Evolutionary conservation across 1,140 invertebrate genomes (phyloP).

Genomic region (Protaetia brevitarsis): DNA sequence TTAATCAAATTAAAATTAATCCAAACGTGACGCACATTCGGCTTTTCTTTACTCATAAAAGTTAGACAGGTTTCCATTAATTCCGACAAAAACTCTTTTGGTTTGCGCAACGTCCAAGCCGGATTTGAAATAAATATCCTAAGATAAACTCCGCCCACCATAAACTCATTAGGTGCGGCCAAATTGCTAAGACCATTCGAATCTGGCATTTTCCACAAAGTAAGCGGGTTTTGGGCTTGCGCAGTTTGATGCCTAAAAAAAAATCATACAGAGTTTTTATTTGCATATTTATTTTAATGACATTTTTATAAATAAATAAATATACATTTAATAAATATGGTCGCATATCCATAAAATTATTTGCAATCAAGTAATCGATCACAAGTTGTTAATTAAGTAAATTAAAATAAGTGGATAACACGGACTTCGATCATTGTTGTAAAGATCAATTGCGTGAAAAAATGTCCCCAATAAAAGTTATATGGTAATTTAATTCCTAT

Average conservation of each 20-base stretch:
- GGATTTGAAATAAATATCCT: slow-evolving; percentile 94
- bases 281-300: too few species aligned
- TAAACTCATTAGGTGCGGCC: slow-evolving; percentile 59
- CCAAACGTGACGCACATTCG: slow-evolving; percentile 54
- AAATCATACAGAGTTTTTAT: too few species aligned
- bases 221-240: slow-evolving; percentile 61
- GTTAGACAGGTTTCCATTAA: slow-evolving; percentile 80
- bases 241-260: slow-evolving; percentile 58
- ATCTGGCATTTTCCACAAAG: slow-evolving; percentile 58
- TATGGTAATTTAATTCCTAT: too few species aligned
- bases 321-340: too few species aligned
- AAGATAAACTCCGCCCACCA: slow-evolving; percentile 94
- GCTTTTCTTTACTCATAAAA: slow-evolving; percentile 65
- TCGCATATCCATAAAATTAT: too few species aligned
- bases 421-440: too few species aligned
- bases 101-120: slow-evolving; percentile 89
- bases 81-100: slow-evolving; percentile 85
- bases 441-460: too few species aligned
- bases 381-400: too few species aligned
- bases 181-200: slow-evolving; percentile 51
- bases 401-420: too few species aligned
- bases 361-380: too few species aligned
- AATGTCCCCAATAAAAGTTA: too few species aligned
- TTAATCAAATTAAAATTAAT: slow-evolving; percentile 49
- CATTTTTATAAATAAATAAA: too few species aligned